phyloP scores from a whole-genome alignment of 1,140 invertebrate species.

The Anoplophora glabripennis region DNA sequence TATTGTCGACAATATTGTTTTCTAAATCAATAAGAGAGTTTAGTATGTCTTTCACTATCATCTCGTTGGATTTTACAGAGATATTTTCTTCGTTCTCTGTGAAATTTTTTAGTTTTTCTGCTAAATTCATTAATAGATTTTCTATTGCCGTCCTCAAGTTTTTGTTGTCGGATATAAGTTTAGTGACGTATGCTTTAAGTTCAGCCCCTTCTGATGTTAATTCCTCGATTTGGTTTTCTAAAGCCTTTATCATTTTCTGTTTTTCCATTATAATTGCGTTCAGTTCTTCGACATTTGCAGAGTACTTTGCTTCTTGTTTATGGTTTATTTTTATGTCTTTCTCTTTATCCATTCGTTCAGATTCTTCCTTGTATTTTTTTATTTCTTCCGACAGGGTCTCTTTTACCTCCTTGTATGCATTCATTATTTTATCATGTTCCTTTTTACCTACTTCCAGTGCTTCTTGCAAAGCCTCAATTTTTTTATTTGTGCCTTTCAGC shows the following conservation, averaged over 20 bases:
- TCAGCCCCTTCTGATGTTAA: neutral
- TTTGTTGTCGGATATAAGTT: conserved; percentile 1
- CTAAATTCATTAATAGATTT: neutral
- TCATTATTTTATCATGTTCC: conserved; percentile 1
- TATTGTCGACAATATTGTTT: neutral
- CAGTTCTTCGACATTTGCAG: neutral
- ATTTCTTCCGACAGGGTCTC: neutral
- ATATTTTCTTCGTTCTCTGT: conserved; percentile 1
- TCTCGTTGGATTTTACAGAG: neutral
- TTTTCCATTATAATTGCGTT: neutral
- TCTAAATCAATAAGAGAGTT: conserved; percentile 3
- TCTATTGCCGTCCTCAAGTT: neutral
- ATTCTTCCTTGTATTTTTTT: neutral
- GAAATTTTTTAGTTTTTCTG: neutral
- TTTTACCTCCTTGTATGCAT: neutral
- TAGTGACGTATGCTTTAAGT: neutral
- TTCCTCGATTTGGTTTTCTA: neutral
- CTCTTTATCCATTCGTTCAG: neutral
- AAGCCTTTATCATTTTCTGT: neutral
- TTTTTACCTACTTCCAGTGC: neutral
- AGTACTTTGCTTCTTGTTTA: neutral
- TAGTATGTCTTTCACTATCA: neutral
- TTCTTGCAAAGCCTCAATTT: neutral
- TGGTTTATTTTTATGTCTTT: neutral
- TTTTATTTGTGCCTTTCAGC: neutral